phyloP scores from a whole-genome alignment of 2,113 vertebrate genomes.

The Callithrix jacchus region DNA sequence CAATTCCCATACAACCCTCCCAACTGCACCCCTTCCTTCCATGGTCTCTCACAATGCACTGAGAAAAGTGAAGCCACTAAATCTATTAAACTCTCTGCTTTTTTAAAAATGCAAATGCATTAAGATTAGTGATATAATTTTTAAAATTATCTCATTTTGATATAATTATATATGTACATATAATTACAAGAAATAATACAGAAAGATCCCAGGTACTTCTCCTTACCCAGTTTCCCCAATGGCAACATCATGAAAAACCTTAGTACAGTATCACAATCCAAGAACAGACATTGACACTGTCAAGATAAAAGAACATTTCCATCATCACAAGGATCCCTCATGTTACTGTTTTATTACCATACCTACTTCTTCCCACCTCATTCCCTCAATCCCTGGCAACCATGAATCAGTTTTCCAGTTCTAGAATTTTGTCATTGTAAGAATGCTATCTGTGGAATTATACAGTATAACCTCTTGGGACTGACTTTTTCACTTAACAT shows the following conservation, averaged over 20 bases:
- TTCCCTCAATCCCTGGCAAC: background rate
- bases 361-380: background rate
- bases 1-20: background rate
- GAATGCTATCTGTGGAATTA: background rate
- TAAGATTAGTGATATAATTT: background rate
- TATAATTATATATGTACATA: background rate
- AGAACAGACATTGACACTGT: background rate
- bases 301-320: rapidly evolving
- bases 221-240: background rate
- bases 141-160: background rate
- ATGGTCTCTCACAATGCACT: background rate
- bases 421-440: background rate
- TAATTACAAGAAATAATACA: background rate
- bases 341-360: rapidly evolving
- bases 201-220: background rate
- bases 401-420: background rate
- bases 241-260: background rate
- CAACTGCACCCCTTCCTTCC: no score
- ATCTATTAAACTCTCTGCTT: background rate
- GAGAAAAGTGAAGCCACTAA: background rate
- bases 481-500: background rate
- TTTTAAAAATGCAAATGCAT: background rate
- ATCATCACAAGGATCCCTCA: background rate
- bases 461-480: background rate
- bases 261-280: background rate